Conservation (phyloP, 2,888 invertebrate genomes). For the Trissoscelio sp. region DNA sequence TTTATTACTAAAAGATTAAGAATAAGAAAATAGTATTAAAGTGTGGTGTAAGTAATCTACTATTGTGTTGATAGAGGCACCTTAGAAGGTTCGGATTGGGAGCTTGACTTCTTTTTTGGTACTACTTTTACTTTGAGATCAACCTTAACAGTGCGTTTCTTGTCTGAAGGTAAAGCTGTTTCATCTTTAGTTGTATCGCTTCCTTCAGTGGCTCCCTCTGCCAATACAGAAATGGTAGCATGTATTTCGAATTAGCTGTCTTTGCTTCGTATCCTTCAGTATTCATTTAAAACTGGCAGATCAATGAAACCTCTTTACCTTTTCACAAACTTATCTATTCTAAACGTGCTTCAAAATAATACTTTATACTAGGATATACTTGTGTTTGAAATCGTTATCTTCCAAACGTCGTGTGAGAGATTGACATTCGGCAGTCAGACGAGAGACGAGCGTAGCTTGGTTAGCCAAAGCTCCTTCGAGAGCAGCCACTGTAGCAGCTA, state of each 20-base stretch:
- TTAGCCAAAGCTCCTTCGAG: slow-evolving; percentile 95
- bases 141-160: slow-evolving; percentile 82
- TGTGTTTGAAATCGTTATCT: slow-evolving; percentile 94
- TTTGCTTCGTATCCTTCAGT: slow-evolving; percentile 61
- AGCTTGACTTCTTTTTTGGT: slow-evolving; percentile 80
- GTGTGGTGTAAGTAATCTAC: slow-evolving; percentile 70
- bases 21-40: slow-evolving; percentile 1
- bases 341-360: slow-evolving; percentile 56
- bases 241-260: slow-evolving; percentile 49
- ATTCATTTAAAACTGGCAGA: slow-evolving; percentile 46
- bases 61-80: slow-evolving; percentile 81
- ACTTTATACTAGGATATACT: slow-evolving; percentile 85
- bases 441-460: slow-evolving; percentile 97
- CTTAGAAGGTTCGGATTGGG: slow-evolving; percentile 76
- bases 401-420: slow-evolving; percentile 94
- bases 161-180: slow-evolving; percentile 78
- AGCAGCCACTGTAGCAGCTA: slow-evolving; percentile 95
- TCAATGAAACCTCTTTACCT: slow-evolving; percentile 67
- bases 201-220: slow-evolving; percentile 79
- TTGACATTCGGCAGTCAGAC: slow-evolving; percentile 95
- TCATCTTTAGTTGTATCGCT: slow-evolving; percentile 76
- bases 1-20: no score
- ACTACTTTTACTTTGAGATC: slow-evolving; percentile 82
- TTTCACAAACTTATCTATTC: slow-evolving; percentile 49
- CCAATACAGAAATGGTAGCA: slow-evolving; percentile 79